Base-by-base conservation (phyloP, 2,797 vertebrate genomes). In the Apogon talboti region DNA sequence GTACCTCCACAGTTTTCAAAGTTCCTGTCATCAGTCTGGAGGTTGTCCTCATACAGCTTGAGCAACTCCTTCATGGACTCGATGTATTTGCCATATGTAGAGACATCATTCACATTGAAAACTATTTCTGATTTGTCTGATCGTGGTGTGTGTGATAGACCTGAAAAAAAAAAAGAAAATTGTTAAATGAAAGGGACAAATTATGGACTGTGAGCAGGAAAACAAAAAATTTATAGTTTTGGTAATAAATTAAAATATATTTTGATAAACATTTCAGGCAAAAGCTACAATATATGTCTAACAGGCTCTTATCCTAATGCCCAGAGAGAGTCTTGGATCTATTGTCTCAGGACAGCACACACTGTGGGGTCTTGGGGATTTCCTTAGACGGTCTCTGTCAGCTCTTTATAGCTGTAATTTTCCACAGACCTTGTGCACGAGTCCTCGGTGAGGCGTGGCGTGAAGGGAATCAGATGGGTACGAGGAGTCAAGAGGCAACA, bases 41-140 rank as follows among this genome's bases (percentile, higher is more conserved):
- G 0, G 0, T 2, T 1, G 0, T 67, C 38, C 0, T 73, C 2
- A 56, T 98, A 98, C 11, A 9, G 2, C 0, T 49, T 1, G 28
- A 99, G 89, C 61, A 99, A 92, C 0, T 2, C 9, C 0, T 30
- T 0, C 2, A 99, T 87, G 81, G 73, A 90, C 0, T 7, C 5
- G 11, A 86, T 49, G 1, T 96, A 96, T 0, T 55, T 48, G 0
- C 52, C 3, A 3, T 87, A 98, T 15, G 54, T 33, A 0, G 0
- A 1, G 0, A 8, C 0, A 0, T 96, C 75, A 0, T 1, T 19
- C 3, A 69, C 1, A 0, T 2, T 81, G 87, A 93, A 99, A 57
- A 86, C 4, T 54, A 99, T 95, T 85, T 99, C 98, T 2, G 95
- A 93, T 91, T 99, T 99, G 0, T 92, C 87, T 11, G 96, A 95